Conservation (phyloP, 1,140 invertebrate species). For the Euglossa dilemma region DNA sequence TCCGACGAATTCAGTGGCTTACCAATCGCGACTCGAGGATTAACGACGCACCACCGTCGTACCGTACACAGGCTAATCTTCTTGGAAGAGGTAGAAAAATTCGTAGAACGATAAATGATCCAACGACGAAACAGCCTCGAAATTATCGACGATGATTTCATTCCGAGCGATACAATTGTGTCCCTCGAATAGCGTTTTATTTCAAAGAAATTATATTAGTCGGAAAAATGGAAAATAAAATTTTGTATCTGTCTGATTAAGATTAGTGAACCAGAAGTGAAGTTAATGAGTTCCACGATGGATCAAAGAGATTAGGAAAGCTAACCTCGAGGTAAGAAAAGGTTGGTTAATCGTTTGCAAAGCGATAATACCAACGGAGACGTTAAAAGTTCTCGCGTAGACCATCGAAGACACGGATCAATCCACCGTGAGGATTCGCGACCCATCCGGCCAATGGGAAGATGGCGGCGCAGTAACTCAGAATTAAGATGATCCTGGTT, state of each 20-base stretch:
- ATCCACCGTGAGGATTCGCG: background rate
- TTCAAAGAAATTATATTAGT: background rate
- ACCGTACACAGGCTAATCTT: slow-evolving; percentile 40
- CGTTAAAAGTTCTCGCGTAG: too few relatives aligned
- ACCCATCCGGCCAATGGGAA: background rate
- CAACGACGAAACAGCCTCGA: slow-evolving; percentile 21
- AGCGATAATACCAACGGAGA: too few relatives aligned
- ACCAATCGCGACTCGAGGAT: slow-evolving; percentile 38
- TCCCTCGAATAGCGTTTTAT: background rate
- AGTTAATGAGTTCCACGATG: too few relatives aligned
- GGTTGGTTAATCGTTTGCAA: too few relatives aligned
- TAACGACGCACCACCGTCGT: slow-evolving; percentile 22
- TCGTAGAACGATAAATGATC: slow-evolving; percentile 17
- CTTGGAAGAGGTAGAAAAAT: slow-evolving; percentile 27
- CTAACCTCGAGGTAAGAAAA: too few relatives aligned
- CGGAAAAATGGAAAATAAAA: background rate
- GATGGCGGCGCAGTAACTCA: slow-evolving; percentile 14
- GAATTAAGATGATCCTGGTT: slow-evolving; percentile 20
- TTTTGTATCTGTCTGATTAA: background rate
- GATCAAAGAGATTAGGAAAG: too few relatives aligned
- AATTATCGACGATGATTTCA: slow-evolving; percentile 34
- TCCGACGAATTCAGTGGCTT: slow-evolving; percentile 50
- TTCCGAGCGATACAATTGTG: background rate
- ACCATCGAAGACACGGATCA: background rate
- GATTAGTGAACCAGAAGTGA: too few relatives aligned